Evolutionary conservation across 2,113 vertebrate genomes (phyloP).

Genomic region (Anas platyrhynchos): DNA sequence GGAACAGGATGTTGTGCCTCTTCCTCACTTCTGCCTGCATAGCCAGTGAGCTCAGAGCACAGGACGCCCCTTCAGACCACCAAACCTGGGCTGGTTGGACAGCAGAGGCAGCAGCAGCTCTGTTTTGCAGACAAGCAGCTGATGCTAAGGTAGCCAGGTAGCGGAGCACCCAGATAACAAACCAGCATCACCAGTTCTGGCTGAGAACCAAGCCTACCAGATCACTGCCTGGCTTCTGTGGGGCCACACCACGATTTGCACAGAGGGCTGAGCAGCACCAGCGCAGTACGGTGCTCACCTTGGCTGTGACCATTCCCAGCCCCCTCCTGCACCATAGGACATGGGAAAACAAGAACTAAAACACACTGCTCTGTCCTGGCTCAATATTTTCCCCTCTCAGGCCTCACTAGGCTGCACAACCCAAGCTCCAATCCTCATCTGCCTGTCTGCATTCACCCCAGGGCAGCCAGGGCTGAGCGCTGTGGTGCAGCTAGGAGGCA

Average conservation of each 20-base stretch:
- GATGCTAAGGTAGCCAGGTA: not conserved
- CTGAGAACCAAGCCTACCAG: not conserved
- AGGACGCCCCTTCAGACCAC: not conserved
- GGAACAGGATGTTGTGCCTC: not conserved
- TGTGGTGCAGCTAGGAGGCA: not conserved
- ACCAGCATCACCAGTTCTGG: not conserved
- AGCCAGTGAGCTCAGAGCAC: not conserved
- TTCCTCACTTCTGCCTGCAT: not conserved
- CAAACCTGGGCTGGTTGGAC: not conserved
- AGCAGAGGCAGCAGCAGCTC: not conserved
- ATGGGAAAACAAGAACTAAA: not conserved
- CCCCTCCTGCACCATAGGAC: not conserved
- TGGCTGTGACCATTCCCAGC: fast-evolving
- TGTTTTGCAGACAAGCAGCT: not conserved
- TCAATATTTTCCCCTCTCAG: not conserved
- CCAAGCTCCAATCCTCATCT: not conserved
- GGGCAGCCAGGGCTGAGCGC: not conserved
- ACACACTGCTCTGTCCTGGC: fast-evolving
- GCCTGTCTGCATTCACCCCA: not conserved
- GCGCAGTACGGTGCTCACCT: fast-evolving
- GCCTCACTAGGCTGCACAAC: not conserved
- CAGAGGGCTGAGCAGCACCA: not conserved
- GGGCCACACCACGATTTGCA: not conserved
- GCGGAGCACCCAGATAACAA: not conserved
- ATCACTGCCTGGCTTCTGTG: not conserved